Base-by-base conservation (phyloP, 2,797 vertebrate species). In the Acipenser ruthenus region DNA sequence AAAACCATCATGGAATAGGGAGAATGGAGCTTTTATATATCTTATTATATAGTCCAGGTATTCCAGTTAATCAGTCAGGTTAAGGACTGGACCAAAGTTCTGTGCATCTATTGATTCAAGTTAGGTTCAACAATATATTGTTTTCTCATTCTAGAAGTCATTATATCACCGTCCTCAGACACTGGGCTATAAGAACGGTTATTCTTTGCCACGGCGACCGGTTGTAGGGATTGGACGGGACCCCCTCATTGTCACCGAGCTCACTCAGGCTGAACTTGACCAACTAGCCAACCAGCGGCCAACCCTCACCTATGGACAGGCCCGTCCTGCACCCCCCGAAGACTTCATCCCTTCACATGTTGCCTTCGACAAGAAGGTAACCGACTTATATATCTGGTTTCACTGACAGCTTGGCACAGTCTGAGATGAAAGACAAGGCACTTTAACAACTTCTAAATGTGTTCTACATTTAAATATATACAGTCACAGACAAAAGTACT, bases 351-450 rank as follows among this genome's bases (percentile, higher is more conserved):
- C 97, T 59, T 88, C 90, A 1, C 81, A 94, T 1, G 94, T 96
- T 71, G 84, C 85, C 71, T 89, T 94, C 23, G 93, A 99, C 87
- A 98, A 99, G 80, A 97, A 99, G 95, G 97, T 97, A 89, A 37
- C 37, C 4, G 37, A 37, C 37, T 37, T 37, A 37, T 37, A 4
- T 37, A 37, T 37, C 37, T 37, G 37, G 37, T 37, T 37, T 37
- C 37, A 18, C 18, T 18, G 18, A 18, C 18, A 37, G 37, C 37
- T 4, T 37, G 37, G 5, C 37, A 37, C 37, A 37, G 37, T 37
- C 37, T 37, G 4, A 37, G 37, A 37, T 37, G 37, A 37, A 37
- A 37, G 37, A 37, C 37, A 37, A 37, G 4, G 37, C 37, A 37
- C 4, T 37, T 37, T 37, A 37, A 37, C 37, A 37, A 37, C 37